Conservation (phyloP, 2,113 vertebrate species). For the Corythaixoides concolor region DNA sequence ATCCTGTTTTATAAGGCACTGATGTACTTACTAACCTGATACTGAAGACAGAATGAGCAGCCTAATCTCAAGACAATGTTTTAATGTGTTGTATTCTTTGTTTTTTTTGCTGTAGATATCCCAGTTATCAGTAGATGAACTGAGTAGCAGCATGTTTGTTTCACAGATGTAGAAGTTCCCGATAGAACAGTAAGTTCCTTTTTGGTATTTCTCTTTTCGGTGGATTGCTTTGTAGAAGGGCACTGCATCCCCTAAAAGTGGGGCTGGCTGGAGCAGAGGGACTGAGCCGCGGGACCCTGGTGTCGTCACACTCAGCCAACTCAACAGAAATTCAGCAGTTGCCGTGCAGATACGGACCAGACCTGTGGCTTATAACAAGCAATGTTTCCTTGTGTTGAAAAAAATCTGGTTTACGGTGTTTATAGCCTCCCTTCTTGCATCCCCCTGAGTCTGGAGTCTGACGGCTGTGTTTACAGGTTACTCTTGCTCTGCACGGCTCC, state of each 20-base stretch:
- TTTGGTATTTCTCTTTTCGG: conserved; percentile 29
- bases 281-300: background rate
- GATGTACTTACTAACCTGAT: conserved; percentile 22
- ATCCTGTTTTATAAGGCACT: background rate
- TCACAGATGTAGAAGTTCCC: conserved; percentile 83
- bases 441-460: background rate
- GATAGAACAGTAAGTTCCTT: conserved; percentile 80
- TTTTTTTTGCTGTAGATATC: conserved; percentile 77
- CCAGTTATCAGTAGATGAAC: conserved; percentile 84
- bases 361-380: background rate
- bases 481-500: background rate
- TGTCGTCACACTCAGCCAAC: background rate
- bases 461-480: background rate
- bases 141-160: conserved; percentile 85
- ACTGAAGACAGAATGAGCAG: conserved; percentile 44
- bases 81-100: conserved; percentile 71
- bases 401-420: background rate
- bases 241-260: background rate
- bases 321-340: background rate
- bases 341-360: background rate
- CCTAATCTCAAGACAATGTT: conserved; percentile 21
- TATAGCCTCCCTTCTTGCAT: background rate
- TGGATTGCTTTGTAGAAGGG: background rate
- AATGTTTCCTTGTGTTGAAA: background rate
- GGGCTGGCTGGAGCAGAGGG: background rate